A percentile compares a stretch with the other conserved stretches of the same genome.
These are phyloP conservation scores for Drosophila pseudotakahashii DNA, from an alignment of 2,888 invertebrate species.

Conservation along the genomic window DNA sequence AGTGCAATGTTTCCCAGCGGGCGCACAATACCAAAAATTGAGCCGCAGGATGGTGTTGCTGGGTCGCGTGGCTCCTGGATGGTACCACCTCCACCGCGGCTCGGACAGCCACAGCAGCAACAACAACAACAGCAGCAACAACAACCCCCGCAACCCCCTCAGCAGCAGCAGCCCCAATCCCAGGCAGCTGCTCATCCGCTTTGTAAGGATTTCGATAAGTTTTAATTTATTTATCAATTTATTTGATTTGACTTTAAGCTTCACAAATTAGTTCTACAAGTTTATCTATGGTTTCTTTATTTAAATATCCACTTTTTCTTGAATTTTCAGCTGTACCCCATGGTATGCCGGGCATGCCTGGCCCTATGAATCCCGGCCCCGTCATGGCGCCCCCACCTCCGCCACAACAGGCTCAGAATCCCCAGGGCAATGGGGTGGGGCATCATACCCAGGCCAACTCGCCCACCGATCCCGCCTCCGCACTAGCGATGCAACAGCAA, in stretches of 20 bases:
- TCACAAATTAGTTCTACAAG: too few relatives aligned
- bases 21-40: constrained; percentile 84
- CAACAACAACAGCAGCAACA: constrained; percentile 58
- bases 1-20: constrained; percentile 83
- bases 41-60: constrained; percentile 80
- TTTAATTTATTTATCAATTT: too few relatives aligned
- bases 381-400: constrained; percentile 83
- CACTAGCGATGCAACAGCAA: constrained; percentile 74
- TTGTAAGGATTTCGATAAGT: constrained; percentile 80
- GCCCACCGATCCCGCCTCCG: constrained; percentile 75
- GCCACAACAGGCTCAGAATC: constrained; percentile 81
- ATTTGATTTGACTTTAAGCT: not conserved
- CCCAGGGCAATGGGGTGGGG: constrained; percentile 78
- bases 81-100: constrained; percentile 83
- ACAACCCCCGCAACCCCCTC: constrained; percentile 58
- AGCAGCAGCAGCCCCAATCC: constrained; percentile 63
- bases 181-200: constrained; percentile 79
- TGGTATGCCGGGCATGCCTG: constrained; percentile 82
- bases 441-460: constrained; percentile 80
- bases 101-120: constrained; percentile 65
- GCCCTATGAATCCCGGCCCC: constrained; percentile 82
- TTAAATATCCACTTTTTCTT: not conserved
- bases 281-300: too few relatives aligned
- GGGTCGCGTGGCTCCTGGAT: constrained; percentile 83
- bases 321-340: constrained; percentile 82